Evolutionary conservation across 2,113 vertebrate species (phyloP).

Genomic region (Tragelaphus strepsiceros): DNA sequence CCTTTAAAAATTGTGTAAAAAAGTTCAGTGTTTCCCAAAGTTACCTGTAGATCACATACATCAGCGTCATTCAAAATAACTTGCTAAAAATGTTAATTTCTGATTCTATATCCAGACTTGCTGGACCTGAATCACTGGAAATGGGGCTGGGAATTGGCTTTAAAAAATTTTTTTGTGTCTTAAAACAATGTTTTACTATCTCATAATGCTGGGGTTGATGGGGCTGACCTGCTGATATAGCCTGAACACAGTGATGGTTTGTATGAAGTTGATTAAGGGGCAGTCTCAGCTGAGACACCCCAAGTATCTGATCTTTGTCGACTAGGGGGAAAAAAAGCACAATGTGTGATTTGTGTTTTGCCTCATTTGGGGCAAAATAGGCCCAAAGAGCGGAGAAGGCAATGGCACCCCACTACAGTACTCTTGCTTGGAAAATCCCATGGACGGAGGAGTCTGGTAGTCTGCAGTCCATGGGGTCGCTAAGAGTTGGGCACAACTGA

Average conservation of each 20-base stretch:
- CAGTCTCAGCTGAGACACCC: neutral
- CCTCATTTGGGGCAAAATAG: neutral
- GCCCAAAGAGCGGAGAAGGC: neutral
- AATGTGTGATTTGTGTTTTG: neutral
- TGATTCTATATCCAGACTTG: neutral
- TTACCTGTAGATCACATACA: neutral
- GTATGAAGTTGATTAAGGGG: neutral
- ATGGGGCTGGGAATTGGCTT: neutral
- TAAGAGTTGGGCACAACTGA: no score
- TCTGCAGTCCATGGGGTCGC: no score
- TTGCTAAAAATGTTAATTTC: constrained; percentile 21
- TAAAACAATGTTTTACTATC: neutral
- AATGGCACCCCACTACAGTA: neutral
- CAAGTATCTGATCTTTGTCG: neutral
- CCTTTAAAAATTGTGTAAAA: neutral
- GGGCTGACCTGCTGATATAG: neutral
- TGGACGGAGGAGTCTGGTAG: no score
- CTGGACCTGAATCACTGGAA: neutral
- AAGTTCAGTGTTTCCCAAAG: neutral
- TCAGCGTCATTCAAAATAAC: neutral
- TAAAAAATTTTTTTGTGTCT: neutral
- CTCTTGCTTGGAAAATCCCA: neutral
- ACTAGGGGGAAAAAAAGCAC: neutral
- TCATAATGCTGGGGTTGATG: neutral
- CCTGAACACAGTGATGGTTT: neutral